These are phyloP conservation scores for Romanogobio albipinnatus DNA, from an alignment of 2,113 vertebrate genomes.

Conservation along the genomic window DNA sequence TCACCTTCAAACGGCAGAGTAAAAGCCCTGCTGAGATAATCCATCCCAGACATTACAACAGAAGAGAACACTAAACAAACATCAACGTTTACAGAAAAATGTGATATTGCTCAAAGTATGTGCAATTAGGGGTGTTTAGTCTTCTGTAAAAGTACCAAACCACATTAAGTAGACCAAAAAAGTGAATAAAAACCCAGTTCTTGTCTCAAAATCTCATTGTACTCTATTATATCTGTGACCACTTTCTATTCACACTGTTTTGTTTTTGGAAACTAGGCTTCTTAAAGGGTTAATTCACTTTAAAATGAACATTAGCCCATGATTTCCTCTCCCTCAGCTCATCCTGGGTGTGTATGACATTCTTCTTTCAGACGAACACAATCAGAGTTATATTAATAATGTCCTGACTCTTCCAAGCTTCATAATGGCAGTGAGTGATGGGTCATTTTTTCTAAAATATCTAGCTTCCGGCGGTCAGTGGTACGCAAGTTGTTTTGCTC, in stretches of 20 bases:
- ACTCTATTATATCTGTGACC: background rate
- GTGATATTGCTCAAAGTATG: constrained; percentile 6
- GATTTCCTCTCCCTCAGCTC: too few relatives aligned
- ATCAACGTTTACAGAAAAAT: constrained; percentile 28
- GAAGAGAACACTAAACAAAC: constrained; percentile 12
- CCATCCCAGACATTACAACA: constrained; percentile 39
- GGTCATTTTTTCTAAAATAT: too few relatives aligned
- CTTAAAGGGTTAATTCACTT: too few relatives aligned
- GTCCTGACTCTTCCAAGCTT: too few relatives aligned
- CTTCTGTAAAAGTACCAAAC: background rate
- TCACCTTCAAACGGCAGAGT: constrained; percentile 25
- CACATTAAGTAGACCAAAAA: background rate
- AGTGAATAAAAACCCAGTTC: background rate
- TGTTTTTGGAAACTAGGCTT: background rate
- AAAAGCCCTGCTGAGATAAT: constrained; percentile 51
- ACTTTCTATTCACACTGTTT: background rate
- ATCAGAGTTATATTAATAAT: too few relatives aligned
- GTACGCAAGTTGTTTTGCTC: too few relatives aligned
- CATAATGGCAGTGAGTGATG: too few relatives aligned
- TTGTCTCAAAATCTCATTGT: background rate
- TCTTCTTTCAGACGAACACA: too few relatives aligned
- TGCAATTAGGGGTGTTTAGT: constrained; percentile 1
- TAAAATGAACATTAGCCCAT: too few relatives aligned
- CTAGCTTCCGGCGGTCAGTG: too few relatives aligned
- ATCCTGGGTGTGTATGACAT: too few relatives aligned